phyloP scores from a whole-genome alignment of 2,113 vertebrate species.

The Trogon surrucura region DNA sequence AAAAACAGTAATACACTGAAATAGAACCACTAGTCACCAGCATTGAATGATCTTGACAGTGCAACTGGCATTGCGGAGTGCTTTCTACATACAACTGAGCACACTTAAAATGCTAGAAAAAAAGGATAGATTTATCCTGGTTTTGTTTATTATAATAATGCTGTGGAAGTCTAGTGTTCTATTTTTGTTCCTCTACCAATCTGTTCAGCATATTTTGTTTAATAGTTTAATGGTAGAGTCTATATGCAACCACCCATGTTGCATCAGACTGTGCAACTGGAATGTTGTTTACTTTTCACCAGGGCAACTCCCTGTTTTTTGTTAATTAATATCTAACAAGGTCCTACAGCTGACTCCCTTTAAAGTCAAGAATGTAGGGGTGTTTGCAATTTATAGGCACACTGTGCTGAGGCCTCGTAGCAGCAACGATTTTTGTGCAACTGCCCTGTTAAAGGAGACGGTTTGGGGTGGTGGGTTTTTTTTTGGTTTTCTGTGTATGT shows the following conservation, averaged over 20 bases:
- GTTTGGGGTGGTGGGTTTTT: background rate
- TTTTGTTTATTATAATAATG: background rate
- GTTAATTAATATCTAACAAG: slow-evolving; percentile 50
- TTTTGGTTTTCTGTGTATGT: background rate
- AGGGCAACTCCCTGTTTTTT: slow-evolving; percentile 40
- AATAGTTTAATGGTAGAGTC: slow-evolving; percentile 41
- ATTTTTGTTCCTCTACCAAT: slow-evolving; percentile 41
- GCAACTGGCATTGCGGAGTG: background rate
- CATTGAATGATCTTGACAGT: background rate
- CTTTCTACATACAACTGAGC: background rate
- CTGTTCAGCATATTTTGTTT: slow-evolving; percentile 51
- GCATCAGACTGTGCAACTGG: slow-evolving; percentile 46
- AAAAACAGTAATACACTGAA: background rate
- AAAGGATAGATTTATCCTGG: background rate
- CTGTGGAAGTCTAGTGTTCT: background rate
- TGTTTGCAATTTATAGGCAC: slow-evolving; percentile 1
- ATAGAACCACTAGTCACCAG: background rate
- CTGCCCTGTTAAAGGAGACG: background rate
- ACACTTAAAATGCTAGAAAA: background rate
- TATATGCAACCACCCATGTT: slow-evolving; percentile 57
- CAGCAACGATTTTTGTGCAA: background rate
- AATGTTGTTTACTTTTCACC: slow-evolving; percentile 65
- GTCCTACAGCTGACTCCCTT: slow-evolving; percentile 3
- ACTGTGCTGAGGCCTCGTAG: background rate
- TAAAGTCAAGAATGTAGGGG: background rate